Percentiles rank a stretch among this genome's conserved stretches.
Conservation (phyloP, 2,888 invertebrate species). For the Aleiodes testaceus region DNA sequence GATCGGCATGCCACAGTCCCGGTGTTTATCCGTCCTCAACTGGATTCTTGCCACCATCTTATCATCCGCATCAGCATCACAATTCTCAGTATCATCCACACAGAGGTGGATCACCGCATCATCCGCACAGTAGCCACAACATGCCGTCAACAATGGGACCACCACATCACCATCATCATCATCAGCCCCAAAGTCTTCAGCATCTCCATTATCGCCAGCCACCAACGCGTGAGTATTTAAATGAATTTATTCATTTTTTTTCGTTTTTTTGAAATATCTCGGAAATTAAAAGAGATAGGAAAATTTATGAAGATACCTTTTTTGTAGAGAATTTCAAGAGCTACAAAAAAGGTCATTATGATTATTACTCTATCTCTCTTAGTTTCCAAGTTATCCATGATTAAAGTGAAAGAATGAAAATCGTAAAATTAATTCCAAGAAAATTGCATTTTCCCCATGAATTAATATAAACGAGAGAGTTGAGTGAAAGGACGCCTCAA, state of each 20-base stretch:
- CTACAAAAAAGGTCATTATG: no score
- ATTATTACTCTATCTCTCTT: no score
- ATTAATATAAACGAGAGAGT: no score
- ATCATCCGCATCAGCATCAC: constrained; percentile 68
- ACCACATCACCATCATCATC: constrained; percentile 67
- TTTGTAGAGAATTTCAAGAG: no score
- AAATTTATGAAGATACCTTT: no score
- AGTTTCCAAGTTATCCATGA: no score
- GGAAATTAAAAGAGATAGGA: no score
- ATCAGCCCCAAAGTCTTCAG: constrained; percentile 68
- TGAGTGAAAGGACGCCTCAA: no score
- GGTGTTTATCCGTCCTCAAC: constrained; percentile 68
- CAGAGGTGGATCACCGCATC: constrained; percentile 69
- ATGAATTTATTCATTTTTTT: not conserved
- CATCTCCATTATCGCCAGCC: constrained; percentile 70
- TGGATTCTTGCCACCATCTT: constrained; percentile 70
- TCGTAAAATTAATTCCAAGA: no score
- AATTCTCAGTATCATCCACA: constrained; percentile 69
- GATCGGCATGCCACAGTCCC: constrained; percentile 71
- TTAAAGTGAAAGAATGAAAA: no score
- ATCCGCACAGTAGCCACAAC: constrained; percentile 64
- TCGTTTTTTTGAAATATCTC: not conserved
- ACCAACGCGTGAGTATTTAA: constrained; percentile 66
- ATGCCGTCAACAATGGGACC: constrained; percentile 71
- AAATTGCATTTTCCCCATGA: no score